Evolutionary conservation across 2,113 vertebrate species (phyloP).

Genomic region (Gnathonemus echidnorhynchus): DNA sequence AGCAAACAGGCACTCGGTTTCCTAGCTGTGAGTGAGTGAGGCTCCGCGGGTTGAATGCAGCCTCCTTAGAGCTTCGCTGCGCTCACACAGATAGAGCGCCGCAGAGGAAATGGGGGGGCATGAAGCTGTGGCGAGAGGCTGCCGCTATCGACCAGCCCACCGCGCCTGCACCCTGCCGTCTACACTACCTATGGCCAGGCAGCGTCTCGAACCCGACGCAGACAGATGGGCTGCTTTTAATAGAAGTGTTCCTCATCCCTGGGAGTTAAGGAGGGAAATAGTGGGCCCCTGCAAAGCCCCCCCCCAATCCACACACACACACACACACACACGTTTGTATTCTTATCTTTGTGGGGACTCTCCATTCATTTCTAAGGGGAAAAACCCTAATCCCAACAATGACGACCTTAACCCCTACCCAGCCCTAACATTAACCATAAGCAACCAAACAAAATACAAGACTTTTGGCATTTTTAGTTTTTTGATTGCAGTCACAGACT

Average conservation of each 20-base stretch:
- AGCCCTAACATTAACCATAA: background rate
- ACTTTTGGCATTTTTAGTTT: background rate
- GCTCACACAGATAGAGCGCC: background rate
- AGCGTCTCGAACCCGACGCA: slow-evolving; percentile 44
- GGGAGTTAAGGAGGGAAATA: slow-evolving; percentile 45
- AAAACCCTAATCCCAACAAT: background rate
- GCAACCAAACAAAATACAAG: background rate
- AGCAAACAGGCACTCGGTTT: background rate
- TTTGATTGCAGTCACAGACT: background rate
- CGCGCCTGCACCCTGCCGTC: slow-evolving; percentile 41
- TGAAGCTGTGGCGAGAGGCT: slow-evolving; percentile 23
- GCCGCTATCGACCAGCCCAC: slow-evolving; percentile 37
- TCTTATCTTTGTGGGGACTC: background rate
- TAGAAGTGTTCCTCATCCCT: slow-evolving; percentile 50
- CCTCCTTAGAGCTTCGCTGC: background rate
- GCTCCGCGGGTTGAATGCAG: background rate
- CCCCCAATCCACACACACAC: background rate
- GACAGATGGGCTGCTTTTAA: slow-evolving; percentile 52
- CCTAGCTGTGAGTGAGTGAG: background rate
- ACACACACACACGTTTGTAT: slow-evolving; percentile 3
- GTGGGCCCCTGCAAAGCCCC: slow-evolving; percentile 10
- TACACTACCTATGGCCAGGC: slow-evolving; percentile 40
- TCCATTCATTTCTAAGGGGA: background rate
- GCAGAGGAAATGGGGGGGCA: background rate
- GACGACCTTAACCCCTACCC: background rate